A percentile compares a stretch with the other conserved stretches of the same genome.
Evolutionary conservation across 1,140 invertebrate species (phyloP).

Genomic region (Drosophila murphyi): DNA sequence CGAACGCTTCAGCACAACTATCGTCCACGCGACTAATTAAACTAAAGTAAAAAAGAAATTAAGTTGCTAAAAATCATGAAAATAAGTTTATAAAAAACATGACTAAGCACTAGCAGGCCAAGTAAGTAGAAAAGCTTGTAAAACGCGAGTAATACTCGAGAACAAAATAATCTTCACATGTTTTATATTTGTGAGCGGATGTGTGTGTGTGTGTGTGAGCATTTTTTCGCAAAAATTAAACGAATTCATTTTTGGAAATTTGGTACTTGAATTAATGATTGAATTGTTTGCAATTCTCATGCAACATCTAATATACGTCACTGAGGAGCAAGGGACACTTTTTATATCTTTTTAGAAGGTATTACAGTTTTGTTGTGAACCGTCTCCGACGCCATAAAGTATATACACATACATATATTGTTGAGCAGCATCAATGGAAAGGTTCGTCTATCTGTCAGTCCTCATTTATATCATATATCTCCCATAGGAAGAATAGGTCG

Average conservation of each 20-base stretch:
- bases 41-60: conserved; percentile 1
- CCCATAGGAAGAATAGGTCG: no score
- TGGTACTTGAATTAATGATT: not conserved
- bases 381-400: no score
- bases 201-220: conserved; percentile 10
- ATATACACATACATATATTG: no score
- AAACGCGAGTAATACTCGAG: not conserved
- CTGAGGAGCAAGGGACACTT: not conserved
- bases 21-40: conserved; percentile 31
- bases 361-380: no score
- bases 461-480: no score
- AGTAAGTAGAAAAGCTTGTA: conserved; percentile 7
- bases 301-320: not conserved
- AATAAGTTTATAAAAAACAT: conserved; percentile 17
- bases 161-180: not conserved
- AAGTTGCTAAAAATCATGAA: conserved; percentile 1
- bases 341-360: no score
- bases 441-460: no score
- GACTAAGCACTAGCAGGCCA: conserved; percentile 10
- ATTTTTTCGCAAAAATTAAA: conserved; percentile 19
- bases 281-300: not conserved
- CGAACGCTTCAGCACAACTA: conserved; percentile 6
- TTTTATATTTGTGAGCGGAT: conserved; percentile 20
- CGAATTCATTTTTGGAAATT: conserved; percentile 10
- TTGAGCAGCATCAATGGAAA: no score